phyloP scores from a whole-genome alignment of 2,113 vertebrate species.

The Gobius niger region DNA sequence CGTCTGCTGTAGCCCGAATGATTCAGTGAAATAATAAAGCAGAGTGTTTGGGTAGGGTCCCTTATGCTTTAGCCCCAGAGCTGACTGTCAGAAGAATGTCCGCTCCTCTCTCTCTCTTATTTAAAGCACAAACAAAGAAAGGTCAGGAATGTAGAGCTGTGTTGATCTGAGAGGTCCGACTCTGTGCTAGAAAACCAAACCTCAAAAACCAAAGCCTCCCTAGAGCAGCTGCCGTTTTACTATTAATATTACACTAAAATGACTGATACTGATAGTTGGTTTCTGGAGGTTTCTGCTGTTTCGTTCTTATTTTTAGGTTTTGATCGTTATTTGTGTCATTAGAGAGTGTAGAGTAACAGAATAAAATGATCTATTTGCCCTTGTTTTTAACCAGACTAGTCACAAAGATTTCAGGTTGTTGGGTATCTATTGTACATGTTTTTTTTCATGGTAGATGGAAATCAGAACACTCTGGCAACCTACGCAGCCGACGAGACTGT shows the following conservation, averaged over 20 bases:
- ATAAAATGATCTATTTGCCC: no score
- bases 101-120: conserved; percentile 33
- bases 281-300: not conserved
- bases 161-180: conserved; percentile 51
- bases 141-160: conserved; percentile 59
- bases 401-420: no score
- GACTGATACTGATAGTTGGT: conserved; percentile 9
- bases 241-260: conserved; percentile 21
- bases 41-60: conserved; percentile 11
- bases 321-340: no score
- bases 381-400: no score
- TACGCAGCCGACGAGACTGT: no score
- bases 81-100: conserved; percentile 14
- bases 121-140: conserved; percentile 59
- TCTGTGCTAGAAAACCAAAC: conserved; percentile 19
- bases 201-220: conserved; percentile 23
- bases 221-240: conserved; percentile 8
- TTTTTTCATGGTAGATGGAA: no score
- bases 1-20: conserved; percentile 26
- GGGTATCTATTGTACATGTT: no score
- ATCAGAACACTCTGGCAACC: no score
- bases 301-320: not conserved
- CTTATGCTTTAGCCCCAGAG: not conserved
- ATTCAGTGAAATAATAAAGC: conserved; percentile 28
- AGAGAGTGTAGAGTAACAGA: no score